phyloP scores from a whole-genome alignment of 1,140 invertebrate genomes.

The Aphaenogaster rudis region DNA sequence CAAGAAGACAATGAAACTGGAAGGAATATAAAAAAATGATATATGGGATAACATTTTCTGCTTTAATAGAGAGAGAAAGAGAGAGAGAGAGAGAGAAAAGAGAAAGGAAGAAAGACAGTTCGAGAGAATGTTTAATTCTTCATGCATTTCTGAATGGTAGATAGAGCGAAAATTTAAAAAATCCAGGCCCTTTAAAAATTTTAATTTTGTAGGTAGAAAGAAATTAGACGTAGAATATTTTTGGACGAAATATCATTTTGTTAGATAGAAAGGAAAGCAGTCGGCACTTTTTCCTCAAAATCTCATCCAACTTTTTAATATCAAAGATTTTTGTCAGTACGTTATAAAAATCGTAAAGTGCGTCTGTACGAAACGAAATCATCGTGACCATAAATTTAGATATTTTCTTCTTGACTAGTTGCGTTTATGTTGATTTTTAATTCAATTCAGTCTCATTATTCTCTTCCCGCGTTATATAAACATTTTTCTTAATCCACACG shows the following conservation, averaged over 20 bases:
- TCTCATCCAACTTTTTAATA: neutral
- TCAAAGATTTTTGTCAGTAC: neutral
- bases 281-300: neutral
- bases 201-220: neutral
- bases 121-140: neutral
- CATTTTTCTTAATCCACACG: constrained; percentile 17
- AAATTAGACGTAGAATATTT: neutral
- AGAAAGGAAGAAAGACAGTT: neutral
- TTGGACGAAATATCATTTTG: neutral
- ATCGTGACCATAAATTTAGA: neutral
- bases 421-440: neutral
- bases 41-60: neutral
- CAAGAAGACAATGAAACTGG: neutral
- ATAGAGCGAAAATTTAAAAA: neutral
- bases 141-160: neutral
- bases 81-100: neutral
- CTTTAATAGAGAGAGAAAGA: neutral
- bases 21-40: neutral
- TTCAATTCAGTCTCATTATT: constrained; percentile 21
- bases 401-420: neutral
- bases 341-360: neutral
- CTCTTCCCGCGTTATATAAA: neutral
- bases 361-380: neutral
- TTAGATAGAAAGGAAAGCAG: neutral
- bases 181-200: neutral